phyloP scores from a whole-genome alignment of 2,113 vertebrate species.

The Corythaeola cristata region DNA sequence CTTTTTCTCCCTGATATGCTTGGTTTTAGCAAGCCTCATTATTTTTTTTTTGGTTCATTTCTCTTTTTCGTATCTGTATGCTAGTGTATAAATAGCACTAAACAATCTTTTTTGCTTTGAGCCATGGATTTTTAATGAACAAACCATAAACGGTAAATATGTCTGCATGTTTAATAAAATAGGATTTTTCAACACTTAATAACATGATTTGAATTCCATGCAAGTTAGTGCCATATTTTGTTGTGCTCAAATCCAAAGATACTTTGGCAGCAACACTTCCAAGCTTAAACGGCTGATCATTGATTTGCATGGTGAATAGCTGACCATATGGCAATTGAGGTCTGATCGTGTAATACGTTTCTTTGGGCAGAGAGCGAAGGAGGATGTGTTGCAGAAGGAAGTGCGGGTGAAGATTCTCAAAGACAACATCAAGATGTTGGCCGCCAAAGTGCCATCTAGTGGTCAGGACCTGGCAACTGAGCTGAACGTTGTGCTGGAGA shows the following conservation, averaged over 20 bases:
- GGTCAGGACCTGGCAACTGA: conserved; percentile 84
- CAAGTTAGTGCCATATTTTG: background rate
- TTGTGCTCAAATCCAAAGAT: background rate
- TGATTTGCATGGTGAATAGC: background rate
- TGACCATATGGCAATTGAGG: background rate
- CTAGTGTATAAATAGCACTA: background rate
- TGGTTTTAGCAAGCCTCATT: fast-evolving
- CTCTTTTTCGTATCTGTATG: background rate
- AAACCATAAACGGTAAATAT: background rate
- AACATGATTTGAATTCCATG: background rate
- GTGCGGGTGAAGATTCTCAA: conserved; percentile 98
- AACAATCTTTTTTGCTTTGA: background rate
- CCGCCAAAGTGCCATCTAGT: conserved; percentile 79
- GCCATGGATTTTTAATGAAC: background rate
- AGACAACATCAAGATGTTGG: conserved; percentile 91
- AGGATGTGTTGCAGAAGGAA: conserved; percentile 98
- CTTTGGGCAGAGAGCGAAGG: conserved; percentile 88
- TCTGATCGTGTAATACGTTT: fast-evolving
- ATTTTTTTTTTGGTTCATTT: background rate
- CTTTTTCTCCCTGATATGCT: background rate
- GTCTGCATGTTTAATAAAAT: background rate
- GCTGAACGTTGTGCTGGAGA: conserved; percentile 85
- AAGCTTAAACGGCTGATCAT: background rate
- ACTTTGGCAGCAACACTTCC: background rate
- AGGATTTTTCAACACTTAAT: background rate